Conservation (phyloP, 1,140 invertebrate genomes). For the Luehdorfia chinensis region DNA sequence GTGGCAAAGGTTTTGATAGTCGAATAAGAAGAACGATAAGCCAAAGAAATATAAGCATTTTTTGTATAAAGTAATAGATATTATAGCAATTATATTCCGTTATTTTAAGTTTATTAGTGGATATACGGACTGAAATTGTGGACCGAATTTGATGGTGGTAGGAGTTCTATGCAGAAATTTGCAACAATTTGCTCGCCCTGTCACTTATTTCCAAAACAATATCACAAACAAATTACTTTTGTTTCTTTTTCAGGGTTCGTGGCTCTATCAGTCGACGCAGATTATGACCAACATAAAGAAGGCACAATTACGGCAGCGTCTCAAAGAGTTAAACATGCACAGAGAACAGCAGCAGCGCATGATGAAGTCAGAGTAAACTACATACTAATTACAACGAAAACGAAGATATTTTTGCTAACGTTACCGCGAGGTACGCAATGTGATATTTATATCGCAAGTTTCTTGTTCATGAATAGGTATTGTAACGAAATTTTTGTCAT, state of each 20-base stretch:
- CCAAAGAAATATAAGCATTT: too few relatives aligned
- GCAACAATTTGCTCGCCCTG: too few relatives aligned
- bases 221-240: not conserved
- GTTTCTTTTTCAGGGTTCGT: conserved; percentile 82
- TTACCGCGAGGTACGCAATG: conserved; percentile 16
- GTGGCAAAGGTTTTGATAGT: too few relatives aligned
- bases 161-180: too few relatives aligned
- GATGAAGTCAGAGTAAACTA: conserved; percentile 46
- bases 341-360: conserved; percentile 46
- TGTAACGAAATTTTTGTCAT: not conserved
- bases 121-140: too few relatives aligned
- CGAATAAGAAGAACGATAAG: too few relatives aligned
- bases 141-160: too few relatives aligned
- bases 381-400: conserved; percentile 25
- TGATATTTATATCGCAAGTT: conserved; percentile 18
- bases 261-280: conserved; percentile 91
- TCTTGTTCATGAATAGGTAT: not conserved
- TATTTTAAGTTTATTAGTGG: too few relatives aligned
- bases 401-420: not conserved
- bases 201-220: too few relatives aligned
- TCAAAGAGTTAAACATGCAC: conserved; percentile 66
- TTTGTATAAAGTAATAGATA: too few relatives aligned
- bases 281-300: conserved; percentile 89
- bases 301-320: conserved; percentile 83
- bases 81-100: too few relatives aligned